Evolutionary conservation across 2,888 invertebrate species (phyloP), one percentile per base, ranked within the genome.

Genomic region (Hedya salicella): DNA sequence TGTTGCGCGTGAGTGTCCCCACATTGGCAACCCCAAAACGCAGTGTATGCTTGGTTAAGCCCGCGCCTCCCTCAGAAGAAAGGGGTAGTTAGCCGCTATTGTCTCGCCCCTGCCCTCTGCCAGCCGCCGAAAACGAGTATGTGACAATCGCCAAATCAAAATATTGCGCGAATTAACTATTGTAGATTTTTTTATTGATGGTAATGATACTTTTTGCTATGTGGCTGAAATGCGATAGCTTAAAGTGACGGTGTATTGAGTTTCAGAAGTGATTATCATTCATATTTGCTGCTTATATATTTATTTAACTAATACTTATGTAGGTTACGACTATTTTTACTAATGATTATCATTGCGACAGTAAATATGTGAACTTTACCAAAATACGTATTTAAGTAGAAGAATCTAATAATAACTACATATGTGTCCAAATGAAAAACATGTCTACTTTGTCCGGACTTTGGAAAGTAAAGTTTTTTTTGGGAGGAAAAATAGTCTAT

Each of bases 71-170:
- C 85, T 78, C 80, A 81, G 87, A 89, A 91, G 91, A 91, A 92
- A 91, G 91, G 91, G 92, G 91, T 92, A 92, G 92, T 92, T 92
- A 91, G 91, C 90, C 82, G 78, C 89, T 86, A 89, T 92, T 92
- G 92, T 91, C 88, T 90, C 83, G 75, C 78, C 74, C 71, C 69
- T 70, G 75, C 68, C 49, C 69, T 72, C 69, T 65, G 36, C 46
- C 66, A 76, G 42, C 39, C 17, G 8, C 48, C 32, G 19, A 62
- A 82, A 85, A 76, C 67, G 64, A 76, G 83, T 86, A 85, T 78
- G 68, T 79, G 79, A 78, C 81, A 81, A 79, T 77, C 78, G 50
- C 17, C 14, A 49, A 52, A 67, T 67, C 62, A 67, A 62, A 62
- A 67, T 57, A 67, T 67, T 62, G 56, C 56, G 17, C 19, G 54